These are phyloP conservation scores for Caerostris darwini DNA, from an alignment of 1,140 invertebrate genomes.

Conservation along the genomic window DNA sequence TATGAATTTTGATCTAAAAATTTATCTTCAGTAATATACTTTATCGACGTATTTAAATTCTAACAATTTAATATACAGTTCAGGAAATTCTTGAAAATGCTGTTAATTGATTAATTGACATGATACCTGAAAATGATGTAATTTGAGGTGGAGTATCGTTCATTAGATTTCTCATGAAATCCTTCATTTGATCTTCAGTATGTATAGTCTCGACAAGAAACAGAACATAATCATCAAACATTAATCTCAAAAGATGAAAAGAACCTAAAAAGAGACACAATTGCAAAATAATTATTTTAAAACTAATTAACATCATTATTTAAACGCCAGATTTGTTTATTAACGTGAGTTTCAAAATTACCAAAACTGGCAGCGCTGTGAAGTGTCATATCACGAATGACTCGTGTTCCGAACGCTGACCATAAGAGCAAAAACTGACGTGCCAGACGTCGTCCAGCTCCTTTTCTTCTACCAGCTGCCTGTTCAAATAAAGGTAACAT, in stretches of 20 bases:
- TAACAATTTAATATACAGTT: no score
- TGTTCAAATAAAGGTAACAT: background rate
- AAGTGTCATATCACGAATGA: slow-evolving; percentile 84
- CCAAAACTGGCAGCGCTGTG: slow-evolving; percentile 84
- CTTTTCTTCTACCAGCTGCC: slow-evolving; percentile 59
- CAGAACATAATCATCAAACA: slow-evolving; percentile 84
- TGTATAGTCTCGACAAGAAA: slow-evolving; percentile 83
- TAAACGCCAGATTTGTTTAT: background rate
- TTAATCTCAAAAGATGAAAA: slow-evolving; percentile 84
- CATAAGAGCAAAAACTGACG: slow-evolving; percentile 83
- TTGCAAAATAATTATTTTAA: background rate
- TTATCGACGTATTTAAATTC: no score
- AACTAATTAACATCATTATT: background rate
- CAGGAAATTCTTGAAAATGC: no score
- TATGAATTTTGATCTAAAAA: no score
- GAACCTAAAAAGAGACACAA: slow-evolving; percentile 81
- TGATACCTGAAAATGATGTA: slow-evolving; percentile 54
- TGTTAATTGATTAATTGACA: no score
- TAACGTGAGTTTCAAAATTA: slow-evolving; percentile 78
- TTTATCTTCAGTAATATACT: no score
- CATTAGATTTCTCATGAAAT: slow-evolving; percentile 82
- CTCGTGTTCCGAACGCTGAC: slow-evolving; percentile 83
- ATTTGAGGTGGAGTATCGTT: slow-evolving; percentile 79
- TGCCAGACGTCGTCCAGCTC: slow-evolving; percentile 80
- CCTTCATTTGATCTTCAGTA: slow-evolving; percentile 82